phyloP scores from a whole-genome alignment of 2,113 vertebrate species.

The Chlorocebus sabaeus region DNA sequence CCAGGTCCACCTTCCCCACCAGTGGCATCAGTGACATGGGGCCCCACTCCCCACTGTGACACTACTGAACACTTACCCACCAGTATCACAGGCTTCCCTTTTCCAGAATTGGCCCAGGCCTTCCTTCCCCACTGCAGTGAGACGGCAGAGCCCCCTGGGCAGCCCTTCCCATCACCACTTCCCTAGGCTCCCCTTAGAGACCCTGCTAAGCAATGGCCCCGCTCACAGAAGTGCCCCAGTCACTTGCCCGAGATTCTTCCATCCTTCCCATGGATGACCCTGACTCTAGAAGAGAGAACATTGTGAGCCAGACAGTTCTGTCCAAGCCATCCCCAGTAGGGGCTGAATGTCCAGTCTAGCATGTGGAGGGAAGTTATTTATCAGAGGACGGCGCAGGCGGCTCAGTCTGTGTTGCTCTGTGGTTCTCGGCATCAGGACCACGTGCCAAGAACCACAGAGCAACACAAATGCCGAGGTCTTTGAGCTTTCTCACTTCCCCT shows the following conservation, averaged over 20 bases:
- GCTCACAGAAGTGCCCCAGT: background rate
- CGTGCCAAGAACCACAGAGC: fast-evolving
- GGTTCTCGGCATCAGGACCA: background rate
- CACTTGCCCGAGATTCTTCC: background rate
- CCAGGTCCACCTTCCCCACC: background rate
- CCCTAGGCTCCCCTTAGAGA: background rate
- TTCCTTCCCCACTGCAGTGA: background rate
- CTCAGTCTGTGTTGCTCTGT: too few species aligned
- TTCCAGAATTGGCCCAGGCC: too few species aligned
- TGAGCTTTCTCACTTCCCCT: background rate
- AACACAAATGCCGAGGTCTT: too few species aligned
- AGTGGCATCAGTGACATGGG: too few species aligned
- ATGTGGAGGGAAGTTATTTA: background rate
- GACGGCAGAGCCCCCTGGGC: background rate
- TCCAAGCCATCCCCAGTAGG: background rate
- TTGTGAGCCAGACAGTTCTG: too few species aligned
- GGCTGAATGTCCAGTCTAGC: background rate
- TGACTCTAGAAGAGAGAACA: background rate
- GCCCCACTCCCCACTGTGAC: too few species aligned
- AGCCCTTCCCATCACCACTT: background rate
- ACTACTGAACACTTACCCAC: too few species aligned
- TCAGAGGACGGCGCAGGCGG: background rate
- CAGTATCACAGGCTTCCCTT: too few species aligned
- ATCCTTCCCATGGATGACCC: background rate
- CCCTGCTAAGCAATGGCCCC: background rate